Evolutionary conservation across 2,888 invertebrate species (phyloP).

Genomic region (Lepeophtheirus nordmannii): DNA sequence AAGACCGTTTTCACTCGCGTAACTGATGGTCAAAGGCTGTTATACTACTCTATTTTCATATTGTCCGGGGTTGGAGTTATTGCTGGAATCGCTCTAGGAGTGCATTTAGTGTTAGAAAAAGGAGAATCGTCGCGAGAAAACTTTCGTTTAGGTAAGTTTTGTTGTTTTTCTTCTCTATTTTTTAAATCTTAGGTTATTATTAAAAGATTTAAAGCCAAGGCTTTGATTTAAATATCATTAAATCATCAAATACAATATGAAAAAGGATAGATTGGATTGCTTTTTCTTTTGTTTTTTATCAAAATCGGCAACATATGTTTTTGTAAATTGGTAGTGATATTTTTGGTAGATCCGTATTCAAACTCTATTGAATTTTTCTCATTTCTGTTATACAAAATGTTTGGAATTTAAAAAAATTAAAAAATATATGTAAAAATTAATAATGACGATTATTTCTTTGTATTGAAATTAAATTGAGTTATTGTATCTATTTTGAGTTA

Average conservation of each 20-base stretch:
- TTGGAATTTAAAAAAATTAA: too few species aligned
- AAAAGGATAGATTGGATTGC: too few species aligned
- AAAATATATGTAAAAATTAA: too few species aligned
- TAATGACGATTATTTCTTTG: too few species aligned
- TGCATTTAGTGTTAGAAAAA: constrained; percentile 8
- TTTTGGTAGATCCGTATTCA: too few species aligned
- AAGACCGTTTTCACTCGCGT: constrained; percentile 22
- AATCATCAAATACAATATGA: background rate
- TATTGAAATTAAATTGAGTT: too few species aligned
- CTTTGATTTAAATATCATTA: background rate
- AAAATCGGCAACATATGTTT: too few species aligned
- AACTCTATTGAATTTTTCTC: background rate
- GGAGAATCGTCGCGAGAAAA: background rate
- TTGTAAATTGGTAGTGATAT: background rate
- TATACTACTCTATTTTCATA: constrained; percentile 7
- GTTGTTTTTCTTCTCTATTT: background rate
- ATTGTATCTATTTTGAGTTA: too few species aligned
- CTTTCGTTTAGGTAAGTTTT: background rate
- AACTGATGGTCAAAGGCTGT: constrained; percentile 10
- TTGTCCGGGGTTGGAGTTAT: background rate
- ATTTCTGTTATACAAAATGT: background rate
- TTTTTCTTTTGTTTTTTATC: too few species aligned
- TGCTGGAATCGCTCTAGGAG: background rate
- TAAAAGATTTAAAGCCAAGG: background rate
- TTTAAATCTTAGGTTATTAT: background rate